Evolutionary conservation across 2,113 vertebrate species (phyloP).

Genomic region (Brienomyrus longianalis): DNA sequence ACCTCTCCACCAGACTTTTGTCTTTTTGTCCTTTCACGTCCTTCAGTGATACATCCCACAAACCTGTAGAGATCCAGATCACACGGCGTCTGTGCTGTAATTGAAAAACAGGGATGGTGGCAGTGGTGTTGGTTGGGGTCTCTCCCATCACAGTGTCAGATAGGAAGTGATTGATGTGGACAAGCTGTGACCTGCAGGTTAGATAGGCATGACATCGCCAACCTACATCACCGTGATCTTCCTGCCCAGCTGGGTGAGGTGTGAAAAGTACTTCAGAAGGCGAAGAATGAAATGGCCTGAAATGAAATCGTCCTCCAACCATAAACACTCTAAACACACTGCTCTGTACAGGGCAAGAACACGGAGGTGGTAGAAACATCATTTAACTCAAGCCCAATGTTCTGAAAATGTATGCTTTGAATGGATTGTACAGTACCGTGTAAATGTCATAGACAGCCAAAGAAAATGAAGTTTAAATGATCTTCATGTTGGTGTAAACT

Average conservation of each 20-base stretch:
- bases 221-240: background rate
- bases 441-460: background rate
- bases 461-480: background rate
- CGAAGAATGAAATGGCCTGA: background rate
- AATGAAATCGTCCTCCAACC: background rate
- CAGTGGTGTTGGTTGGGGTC: background rate
- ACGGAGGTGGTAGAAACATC: background rate
- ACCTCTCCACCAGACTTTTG: background rate
- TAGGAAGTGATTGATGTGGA: background rate
- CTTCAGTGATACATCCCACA: background rate
- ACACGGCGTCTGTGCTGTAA: background rate
- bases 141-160: background rate
- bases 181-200: background rate
- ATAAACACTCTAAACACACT: background rate
- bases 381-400: background rate
- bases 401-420: background rate
- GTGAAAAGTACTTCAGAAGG: background rate
- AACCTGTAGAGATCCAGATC: background rate
- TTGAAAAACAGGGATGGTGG: background rate
- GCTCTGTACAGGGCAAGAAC: background rate
- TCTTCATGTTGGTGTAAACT: background rate
- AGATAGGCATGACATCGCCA: background rate
- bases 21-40: background rate
- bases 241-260: background rate
- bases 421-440: background rate